phyloP scores from a whole-genome alignment of 2,113 vertebrate genomes.

The Cottus gobio region DNA sequence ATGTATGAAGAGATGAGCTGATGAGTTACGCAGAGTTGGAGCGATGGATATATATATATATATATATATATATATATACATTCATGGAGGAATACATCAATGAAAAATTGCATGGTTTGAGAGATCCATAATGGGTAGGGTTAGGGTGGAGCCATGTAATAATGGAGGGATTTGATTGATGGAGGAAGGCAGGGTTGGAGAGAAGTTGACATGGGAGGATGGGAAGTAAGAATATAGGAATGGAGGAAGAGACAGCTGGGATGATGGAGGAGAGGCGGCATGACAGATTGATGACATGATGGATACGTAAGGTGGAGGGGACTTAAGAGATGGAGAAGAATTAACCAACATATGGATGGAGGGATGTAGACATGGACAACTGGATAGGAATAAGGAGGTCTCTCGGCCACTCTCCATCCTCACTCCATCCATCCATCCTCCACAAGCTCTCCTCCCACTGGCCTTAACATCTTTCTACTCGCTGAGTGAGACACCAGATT shows the following conservation, averaged over 20 bases:
- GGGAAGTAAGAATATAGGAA: neutral
- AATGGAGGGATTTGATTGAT: neutral
- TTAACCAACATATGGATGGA: neutral
- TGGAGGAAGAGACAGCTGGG: neutral
- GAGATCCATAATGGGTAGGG: neutral
- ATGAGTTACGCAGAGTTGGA: too few species aligned
- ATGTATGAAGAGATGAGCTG: too few species aligned
- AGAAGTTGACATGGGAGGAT: neutral
- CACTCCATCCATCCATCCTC: conserved; percentile 24
- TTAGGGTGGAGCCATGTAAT: neutral
- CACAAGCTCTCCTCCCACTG: conserved; percentile 9
- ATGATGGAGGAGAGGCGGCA: neutral
- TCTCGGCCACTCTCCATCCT: neutral
- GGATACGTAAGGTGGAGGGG: neutral
- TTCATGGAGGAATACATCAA: neutral
- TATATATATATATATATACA: too few species aligned
- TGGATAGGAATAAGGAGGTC: neutral
- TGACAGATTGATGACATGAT: neutral
- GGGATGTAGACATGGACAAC: neutral
- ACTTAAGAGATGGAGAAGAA: too few species aligned
- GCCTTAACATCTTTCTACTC: conserved; percentile 36
- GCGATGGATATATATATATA: too few species aligned
- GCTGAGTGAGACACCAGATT: conserved; percentile 30
- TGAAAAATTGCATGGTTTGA: neutral
- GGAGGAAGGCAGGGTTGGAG: neutral